Conservation (phyloP, 2,888 invertebrate genomes). For the Stenodema calcarata region DNA sequence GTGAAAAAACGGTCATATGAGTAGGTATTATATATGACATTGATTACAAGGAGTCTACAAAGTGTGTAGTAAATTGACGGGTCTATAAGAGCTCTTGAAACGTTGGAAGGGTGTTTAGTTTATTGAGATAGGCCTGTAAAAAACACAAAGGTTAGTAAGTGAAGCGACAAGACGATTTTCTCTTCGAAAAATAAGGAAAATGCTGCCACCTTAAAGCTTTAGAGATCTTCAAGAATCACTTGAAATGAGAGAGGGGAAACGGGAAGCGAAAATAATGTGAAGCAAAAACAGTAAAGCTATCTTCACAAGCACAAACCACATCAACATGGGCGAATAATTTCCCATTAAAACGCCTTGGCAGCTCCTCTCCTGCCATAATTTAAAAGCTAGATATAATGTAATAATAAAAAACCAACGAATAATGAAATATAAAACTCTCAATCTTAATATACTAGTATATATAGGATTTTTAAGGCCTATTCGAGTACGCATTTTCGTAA, state of each 20-base stretch:
- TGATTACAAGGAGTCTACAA: background rate
- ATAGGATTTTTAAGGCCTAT: conserved; percentile 1
- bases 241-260: background rate
- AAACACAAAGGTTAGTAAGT: conserved; percentile 16
- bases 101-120: background rate
- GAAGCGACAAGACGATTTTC: background rate
- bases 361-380: background rate
- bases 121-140: conserved; percentile 4
- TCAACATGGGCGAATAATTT: background rate
- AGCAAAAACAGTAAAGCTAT: background rate
- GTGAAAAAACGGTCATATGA: too few relatives aligned
- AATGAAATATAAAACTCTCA: background rate
- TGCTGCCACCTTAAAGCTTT: conserved; percentile 31
- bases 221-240: conserved; percentile 32
- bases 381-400: background rate
- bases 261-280: background rate
- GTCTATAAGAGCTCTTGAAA: background rate
- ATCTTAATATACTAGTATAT: background rate
- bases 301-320: background rate
- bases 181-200: background rate
- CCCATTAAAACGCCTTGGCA: background rate
- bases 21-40: too few relatives aligned
- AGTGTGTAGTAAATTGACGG: background rate
- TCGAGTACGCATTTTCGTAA: conserved; percentile 13
- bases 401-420: background rate